These are phyloP conservation scores for Mimumesa dahlbomi DNA, from an alignment of 2,888 invertebrate species.

Conservation along the genomic window DNA sequence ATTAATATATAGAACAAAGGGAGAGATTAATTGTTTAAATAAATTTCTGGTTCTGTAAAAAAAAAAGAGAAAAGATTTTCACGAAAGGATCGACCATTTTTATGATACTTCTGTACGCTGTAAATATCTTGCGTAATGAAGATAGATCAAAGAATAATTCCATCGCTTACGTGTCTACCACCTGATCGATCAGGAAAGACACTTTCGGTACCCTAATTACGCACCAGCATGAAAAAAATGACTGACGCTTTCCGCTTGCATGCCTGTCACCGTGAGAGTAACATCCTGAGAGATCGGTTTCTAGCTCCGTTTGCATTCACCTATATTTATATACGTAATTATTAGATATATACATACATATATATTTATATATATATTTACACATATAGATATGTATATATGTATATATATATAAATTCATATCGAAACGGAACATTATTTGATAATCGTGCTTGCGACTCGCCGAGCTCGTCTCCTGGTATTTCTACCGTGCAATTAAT, in stretches of 20 bases:
- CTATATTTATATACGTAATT: too few species aligned
- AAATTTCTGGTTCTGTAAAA: too few species aligned
- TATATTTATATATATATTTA: too few species aligned
- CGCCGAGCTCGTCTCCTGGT: constrained; percentile 31
- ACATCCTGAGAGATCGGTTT: too few species aligned
- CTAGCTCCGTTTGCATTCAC: too few species aligned
- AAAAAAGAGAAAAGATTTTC: too few species aligned
- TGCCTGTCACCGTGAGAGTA: constrained; percentile 51
- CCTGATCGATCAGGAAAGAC: constrained; percentile 58
- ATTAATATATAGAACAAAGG: too few species aligned
- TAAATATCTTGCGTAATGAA: constrained; percentile 49
- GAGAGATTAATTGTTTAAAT: background rate
- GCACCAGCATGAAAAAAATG: constrained; percentile 59
- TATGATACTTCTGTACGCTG: constrained; percentile 26
- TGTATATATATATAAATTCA: too few species aligned
- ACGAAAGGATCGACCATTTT: background rate
- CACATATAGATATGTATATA: too few species aligned
- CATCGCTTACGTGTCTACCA: constrained; percentile 58
- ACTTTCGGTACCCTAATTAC: constrained; percentile 44
- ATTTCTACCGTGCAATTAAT: constrained; percentile 42
- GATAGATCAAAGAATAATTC: constrained; percentile 33
- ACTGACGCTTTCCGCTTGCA: constrained; percentile 60
- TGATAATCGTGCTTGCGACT: background rate
- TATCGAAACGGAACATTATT: background rate
- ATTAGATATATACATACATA: too few species aligned